These are phyloP conservation scores for Dynastes maya DNA, from an alignment of 2,888 invertebrate genomes.

Conservation along the genomic window DNA sequence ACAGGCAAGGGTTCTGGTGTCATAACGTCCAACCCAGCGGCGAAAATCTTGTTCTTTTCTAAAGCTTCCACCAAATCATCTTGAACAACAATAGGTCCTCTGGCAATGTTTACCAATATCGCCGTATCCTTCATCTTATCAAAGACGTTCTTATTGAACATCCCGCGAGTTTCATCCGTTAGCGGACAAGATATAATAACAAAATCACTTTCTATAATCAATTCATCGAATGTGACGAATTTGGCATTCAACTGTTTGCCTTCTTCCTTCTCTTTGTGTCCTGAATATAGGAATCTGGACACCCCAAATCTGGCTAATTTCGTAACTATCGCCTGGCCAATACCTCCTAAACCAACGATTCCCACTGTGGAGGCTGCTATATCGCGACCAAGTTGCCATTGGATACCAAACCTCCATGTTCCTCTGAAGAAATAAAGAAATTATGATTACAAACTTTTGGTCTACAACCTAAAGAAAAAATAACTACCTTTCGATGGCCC, in stretches of 20 bases:
- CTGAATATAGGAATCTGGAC: conserved; percentile 81
- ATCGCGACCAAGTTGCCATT: conserved; percentile 87
- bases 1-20: conserved; percentile 91
- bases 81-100: conserved; percentile 87
- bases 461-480: neutral
- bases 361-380: conserved; percentile 86
- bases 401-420: conserved; percentile 72
- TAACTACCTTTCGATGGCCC: conserved; percentile 75
- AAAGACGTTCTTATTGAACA: conserved; percentile 81
- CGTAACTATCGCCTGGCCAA: conserved; percentile 83
- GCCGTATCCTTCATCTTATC: conserved; percentile 83
- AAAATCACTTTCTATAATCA: conserved; percentile 83
- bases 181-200: conserved; percentile 81
- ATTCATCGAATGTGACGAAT: conserved; percentile 76
- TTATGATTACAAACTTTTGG: conserved; percentile 12
- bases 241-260: conserved; percentile 75
- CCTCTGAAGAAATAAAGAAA: conserved; percentile 51
- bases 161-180: conserved; percentile 77
- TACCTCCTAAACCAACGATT: conserved; percentile 86
- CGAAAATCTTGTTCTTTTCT: conserved; percentile 82
- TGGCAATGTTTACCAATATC: conserved; percentile 84
- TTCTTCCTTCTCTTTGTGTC: conserved; percentile 78
- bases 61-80: conserved; percentile 86
- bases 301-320: conserved; percentile 84
- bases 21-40: conserved; percentile 94